Percentiles rank a stretch among this genome's conserved stretches.
Evolutionary conservation across 2,888 invertebrate genomes (phyloP).

Genomic region (Terebella lapidaria): DNA sequence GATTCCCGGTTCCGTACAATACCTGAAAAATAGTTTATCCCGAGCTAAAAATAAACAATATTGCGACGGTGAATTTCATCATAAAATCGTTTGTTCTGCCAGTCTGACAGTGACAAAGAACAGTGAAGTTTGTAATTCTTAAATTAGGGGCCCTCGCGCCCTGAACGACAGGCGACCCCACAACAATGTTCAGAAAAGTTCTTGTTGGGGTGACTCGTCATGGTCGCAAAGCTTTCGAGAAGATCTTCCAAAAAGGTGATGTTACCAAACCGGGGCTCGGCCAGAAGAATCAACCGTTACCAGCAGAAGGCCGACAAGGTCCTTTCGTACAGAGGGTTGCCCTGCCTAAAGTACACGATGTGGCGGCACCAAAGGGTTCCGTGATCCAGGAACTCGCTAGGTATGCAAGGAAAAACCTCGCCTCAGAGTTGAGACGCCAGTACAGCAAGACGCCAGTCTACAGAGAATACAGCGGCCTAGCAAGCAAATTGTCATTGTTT

Average conservation of each 20-base stretch:
- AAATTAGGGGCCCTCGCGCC: slow-evolving; percentile 3
- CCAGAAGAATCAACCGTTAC: no score
- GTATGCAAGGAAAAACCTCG: neutral
- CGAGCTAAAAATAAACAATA: no score
- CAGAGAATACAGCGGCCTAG: neutral
- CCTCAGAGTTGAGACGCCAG: neutral
- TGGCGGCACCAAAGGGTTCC: no score
- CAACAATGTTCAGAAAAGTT: slow-evolving; percentile 46
- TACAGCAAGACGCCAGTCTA: neutral
- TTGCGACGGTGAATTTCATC: no score
- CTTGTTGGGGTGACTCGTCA: neutral
- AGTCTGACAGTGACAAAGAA: no score
- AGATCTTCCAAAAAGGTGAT: neutral
- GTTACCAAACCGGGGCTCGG: no score
- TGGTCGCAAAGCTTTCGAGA: neutral
- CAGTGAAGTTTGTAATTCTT: no score
- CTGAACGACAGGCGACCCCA: neutral
- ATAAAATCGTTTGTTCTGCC: no score
- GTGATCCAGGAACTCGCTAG: neutral
- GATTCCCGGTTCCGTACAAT: no score
- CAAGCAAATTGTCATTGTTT: neutral
- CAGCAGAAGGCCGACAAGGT: neutral
- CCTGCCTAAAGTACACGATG: neutral
- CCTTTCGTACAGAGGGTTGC: neutral
- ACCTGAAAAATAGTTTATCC: no score